phyloP scores from a whole-genome alignment of 30 jellyfish, hydroid and myxozoan genomes.

The Hydra vulgaris region DNA sequence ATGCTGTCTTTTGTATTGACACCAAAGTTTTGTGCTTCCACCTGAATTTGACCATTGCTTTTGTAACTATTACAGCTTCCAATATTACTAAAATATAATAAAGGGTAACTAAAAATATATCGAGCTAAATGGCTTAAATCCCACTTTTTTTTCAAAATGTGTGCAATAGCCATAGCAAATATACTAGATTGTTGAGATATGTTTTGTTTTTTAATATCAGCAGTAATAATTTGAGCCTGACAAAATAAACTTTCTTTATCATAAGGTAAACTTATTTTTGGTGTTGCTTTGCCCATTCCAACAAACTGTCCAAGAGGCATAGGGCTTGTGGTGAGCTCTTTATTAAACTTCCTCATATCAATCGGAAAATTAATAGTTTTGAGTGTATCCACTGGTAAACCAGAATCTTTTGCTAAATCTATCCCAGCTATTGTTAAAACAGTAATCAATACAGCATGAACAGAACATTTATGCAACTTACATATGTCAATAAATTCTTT shows the following conservation, averaged over 20 bases:
- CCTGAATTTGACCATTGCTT: not conserved
- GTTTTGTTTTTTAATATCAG: not conserved
- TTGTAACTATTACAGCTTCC: not conserved
- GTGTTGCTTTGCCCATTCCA: not conserved
- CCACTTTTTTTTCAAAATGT: not conserved
- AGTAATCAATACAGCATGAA: not conserved
- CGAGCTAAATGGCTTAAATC: not conserved
- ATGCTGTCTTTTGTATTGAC: not conserved
- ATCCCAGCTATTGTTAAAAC: not conserved
- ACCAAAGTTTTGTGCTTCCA: not conserved
- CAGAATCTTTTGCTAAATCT: not conserved
- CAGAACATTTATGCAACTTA: not conserved
- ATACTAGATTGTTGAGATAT: not conserved
- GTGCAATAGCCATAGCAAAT: not conserved
- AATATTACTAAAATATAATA: not conserved
- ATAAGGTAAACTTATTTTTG: not conserved
- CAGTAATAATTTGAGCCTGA: not conserved
- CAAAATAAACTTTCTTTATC: not conserved
- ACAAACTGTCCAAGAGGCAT: conserved; percentile 12
- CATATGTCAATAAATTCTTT: not conserved
- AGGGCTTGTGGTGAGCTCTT: not conserved
- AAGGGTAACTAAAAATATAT: not conserved
- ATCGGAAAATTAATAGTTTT: not conserved
- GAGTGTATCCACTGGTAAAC: not conserved
- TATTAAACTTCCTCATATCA: not conserved